Percentiles rank a stretch among this genome's conserved stretches.
phyloP scores from a whole-genome alignment of 2,113 vertebrate genomes.

The Phoxinus phoxinus region DNA sequence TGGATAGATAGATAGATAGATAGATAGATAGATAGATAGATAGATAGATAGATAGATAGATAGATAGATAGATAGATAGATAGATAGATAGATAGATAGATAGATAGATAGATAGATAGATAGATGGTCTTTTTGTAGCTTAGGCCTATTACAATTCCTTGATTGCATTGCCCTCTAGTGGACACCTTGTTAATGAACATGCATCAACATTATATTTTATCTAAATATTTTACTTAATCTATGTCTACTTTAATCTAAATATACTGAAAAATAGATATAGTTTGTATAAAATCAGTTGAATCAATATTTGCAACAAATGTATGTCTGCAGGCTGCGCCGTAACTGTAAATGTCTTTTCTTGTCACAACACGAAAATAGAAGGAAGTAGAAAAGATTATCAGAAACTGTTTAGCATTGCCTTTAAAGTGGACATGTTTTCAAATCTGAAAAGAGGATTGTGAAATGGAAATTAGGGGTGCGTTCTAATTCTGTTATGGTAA shows the following conservation, averaged over 20 bases:
- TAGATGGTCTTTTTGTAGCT: background rate
- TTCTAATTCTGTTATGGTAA: background rate
- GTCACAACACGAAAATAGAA: background rate
- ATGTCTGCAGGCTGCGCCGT: background rate
- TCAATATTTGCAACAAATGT: background rate
- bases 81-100: no score
- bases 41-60: no score
- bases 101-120: no score
- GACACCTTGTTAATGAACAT: background rate
- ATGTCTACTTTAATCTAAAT: background rate
- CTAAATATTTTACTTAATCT: background rate
- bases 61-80: no score
- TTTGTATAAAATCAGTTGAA: background rate
- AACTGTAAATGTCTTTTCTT: background rate
- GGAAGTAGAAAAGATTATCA: background rate
- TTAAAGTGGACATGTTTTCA: background rate
- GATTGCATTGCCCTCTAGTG: conserved; percentile 34
- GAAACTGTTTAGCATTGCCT: background rate
- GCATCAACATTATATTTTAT: background rate
- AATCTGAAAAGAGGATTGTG: background rate
- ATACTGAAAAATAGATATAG: background rate
- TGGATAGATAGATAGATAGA: no score
- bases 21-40: conserved; percentile 1
- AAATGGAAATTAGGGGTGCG: conserved; percentile 7
- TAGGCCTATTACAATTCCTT: background rate